Evolutionary conservation across 2,888 invertebrate species (phyloP).

Genomic region (Stomorhina lunata): DNA sequence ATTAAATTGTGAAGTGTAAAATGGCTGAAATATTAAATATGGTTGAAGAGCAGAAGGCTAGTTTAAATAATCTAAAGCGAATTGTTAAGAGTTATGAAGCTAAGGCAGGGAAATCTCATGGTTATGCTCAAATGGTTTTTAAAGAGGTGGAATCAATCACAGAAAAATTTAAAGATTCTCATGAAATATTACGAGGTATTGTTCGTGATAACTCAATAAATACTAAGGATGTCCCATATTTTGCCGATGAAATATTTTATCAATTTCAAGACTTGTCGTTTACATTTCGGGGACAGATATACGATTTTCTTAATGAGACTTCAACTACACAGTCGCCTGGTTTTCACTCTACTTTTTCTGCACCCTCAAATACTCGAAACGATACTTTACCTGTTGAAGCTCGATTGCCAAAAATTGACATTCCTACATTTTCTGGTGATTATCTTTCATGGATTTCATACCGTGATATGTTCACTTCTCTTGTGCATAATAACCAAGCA

Average conservation of each 20-base stretch:
- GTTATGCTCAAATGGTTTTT: slow-evolving; percentile 14
- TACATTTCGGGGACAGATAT: background rate
- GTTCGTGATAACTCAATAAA: slow-evolving; percentile 13
- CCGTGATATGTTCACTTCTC: slow-evolving; percentile 39
- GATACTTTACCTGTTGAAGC: slow-evolving; percentile 33
- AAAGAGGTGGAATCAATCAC: slow-evolving; percentile 1
- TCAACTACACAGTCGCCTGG: background rate
- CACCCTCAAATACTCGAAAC: background rate
- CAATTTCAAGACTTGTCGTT: slow-evolving; percentile 23
- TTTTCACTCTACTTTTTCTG: slow-evolving; percentile 12
- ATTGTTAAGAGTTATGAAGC: background rate
- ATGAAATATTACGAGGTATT: background rate
- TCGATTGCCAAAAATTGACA: slow-evolving; percentile 38
- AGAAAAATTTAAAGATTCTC: background rate
- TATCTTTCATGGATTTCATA: slow-evolving; percentile 47
- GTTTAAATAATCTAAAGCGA: background rate
- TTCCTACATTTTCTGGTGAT: slow-evolving; percentile 42
- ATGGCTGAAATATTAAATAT: background rate
- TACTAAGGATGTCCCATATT: slow-evolving; percentile 8
- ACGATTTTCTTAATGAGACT: background rate
- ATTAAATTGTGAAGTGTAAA: background rate
- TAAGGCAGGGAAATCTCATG: background rate
- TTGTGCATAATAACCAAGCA: slow-evolving; percentile 34
- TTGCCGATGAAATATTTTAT: slow-evolving; percentile 26
- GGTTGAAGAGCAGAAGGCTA: slow-evolving; percentile 14